Conservation (phyloP, 2,113 vertebrate genomes). For the Turnix velox region DNA sequence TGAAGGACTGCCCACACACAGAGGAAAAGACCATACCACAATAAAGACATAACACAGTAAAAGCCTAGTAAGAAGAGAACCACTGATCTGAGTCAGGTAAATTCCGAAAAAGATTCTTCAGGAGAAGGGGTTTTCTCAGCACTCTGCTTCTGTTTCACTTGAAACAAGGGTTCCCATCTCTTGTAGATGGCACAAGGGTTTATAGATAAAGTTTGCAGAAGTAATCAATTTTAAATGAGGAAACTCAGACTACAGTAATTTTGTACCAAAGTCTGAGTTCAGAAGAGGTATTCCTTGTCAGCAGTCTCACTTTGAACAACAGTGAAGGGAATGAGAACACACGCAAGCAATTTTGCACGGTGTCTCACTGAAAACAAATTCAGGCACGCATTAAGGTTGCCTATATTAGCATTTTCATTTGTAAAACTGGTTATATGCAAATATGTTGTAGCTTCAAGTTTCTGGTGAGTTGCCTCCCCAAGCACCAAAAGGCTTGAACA, state of each 20-base stretch:
- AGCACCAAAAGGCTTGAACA: neutral
- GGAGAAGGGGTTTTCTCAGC: neutral
- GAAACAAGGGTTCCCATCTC: neutral
- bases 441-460: neutral
- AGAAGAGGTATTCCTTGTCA: neutral
- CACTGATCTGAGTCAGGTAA: neutral
- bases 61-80: neutral
- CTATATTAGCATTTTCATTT: neutral
- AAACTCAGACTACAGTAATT: neutral
- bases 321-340: neutral
- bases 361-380: neutral
- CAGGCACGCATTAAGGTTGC: neutral
- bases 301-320: neutral
- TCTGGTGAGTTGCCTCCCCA: neutral
- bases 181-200: neutral
- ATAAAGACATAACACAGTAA: neutral
- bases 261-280: fast-evolving
- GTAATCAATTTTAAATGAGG: neutral
- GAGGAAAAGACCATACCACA: neutral
- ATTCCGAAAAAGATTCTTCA: neutral
- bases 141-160: neutral
- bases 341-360: neutral
- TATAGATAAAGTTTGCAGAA: neutral
- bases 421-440: neutral
- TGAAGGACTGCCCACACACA: neutral